Base-by-base conservation (phyloP, 2,888 invertebrate species). In the Ophion ellenae region DNA sequence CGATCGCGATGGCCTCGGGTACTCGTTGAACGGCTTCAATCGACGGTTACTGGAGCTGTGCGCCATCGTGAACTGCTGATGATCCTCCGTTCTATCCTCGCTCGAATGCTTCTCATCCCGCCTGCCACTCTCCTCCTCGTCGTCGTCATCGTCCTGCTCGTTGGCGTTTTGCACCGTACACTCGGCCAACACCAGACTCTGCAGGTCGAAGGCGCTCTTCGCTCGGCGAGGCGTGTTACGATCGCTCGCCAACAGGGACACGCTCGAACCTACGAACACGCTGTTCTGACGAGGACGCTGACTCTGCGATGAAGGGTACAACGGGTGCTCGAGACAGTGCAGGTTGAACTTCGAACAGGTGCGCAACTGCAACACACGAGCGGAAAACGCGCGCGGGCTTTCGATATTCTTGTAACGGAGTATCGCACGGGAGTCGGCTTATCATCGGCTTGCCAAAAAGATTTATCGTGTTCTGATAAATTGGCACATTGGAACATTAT, bases 131-230 rank as follows among this genome's bases (percentile, higher is more conserved):
- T 83, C 83, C 1, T 89, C 89, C 20, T 87, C 24, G 10, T 59
- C 53, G 20, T 83, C 83, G 0, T 89, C 88, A n/a, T 87, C 24
- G 10, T 59, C 53, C 14, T 36, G n/a, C 10, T 63, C 7, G 28
- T 63, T 28, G 45, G 47, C 64, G n/a, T 81, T 83, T 57, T 83
- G 89, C 1, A 87, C 64, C 32, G 81, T 90, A 75, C 91, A 90
- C 93, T 96, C 94, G 89, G 95, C 93, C 91, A 96, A 90, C 89
- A 96, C 94, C 91, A 97, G 95, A 40, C 97, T 97, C 90, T 97
- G 97, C 17, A 98, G 96, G 92, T 98, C 98, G 89, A 98, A 96
- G 1, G 98, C 98, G 59, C 97, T 97, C 89, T 97, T 97, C 6
- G 97, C 97, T 86, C 97, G 96, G 14, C 98, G 95, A 0, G 97